Conservation (phyloP, 2,113 vertebrate genomes). For the Cyprinodon tularosa region DNA sequence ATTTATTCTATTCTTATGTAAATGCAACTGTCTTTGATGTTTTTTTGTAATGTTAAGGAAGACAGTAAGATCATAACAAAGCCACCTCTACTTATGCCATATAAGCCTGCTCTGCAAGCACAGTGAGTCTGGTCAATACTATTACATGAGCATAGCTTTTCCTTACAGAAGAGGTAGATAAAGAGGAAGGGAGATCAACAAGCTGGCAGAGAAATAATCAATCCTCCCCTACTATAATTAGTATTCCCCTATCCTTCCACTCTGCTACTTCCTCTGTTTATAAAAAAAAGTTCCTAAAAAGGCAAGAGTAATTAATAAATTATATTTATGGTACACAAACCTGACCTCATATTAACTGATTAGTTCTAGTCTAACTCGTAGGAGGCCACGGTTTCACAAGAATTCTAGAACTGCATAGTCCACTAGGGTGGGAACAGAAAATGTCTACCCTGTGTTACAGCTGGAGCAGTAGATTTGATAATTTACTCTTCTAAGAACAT, state of each 20-base stretch:
- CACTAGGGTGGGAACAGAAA: too few species aligned
- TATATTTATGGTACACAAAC: not conserved
- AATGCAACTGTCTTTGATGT: not conserved
- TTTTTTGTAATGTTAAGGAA: constrained; percentile 24
- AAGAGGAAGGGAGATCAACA: constrained; percentile 20
- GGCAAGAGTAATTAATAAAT: not conserved
- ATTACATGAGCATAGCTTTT: constrained; percentile 40
- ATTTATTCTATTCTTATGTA: not conserved
- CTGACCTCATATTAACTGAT: not conserved
- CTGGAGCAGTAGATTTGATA: not conserved
- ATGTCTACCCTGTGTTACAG: too few species aligned
- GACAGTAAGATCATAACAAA: constrained; percentile 25
- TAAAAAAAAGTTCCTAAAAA: constrained; percentile 11
- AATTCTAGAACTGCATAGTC: too few species aligned
- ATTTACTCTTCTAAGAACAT: not conserved
- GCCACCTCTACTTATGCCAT: constrained; percentile 43
- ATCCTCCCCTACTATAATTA: constrained; percentile 26
- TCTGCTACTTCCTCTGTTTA: not conserved
- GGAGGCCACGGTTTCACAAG: too few species aligned
- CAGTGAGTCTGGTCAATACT: constrained; percentile 29
- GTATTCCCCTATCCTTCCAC: constrained; percentile 11
- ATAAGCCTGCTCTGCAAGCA: constrained; percentile 29
- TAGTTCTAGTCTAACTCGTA: not conserved
- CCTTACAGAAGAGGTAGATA: constrained; percentile 16
- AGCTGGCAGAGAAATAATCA: constrained; percentile 33